Percentiles rank a stretch among this genome's conserved stretches.
phyloP scores from a whole-genome alignment of 2,797 vertebrate species.

The Babyrousa celebensis region DNA sequence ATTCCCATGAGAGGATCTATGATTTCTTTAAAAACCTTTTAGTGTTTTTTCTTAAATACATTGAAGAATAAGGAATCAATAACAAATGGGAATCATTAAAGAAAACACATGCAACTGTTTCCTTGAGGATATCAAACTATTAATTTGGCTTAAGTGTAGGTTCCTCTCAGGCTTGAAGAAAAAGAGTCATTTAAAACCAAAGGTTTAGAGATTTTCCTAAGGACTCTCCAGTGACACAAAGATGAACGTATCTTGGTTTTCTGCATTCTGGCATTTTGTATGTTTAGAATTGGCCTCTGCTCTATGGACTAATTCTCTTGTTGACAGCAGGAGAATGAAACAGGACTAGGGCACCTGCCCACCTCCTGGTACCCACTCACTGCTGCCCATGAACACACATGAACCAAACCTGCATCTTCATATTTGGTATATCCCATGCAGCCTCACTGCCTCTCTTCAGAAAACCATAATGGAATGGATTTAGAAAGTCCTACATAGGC shows the following conservation, averaged over 20 bases:
- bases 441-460: background rate
- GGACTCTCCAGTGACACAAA: background rate
- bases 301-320: background rate
- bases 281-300: background rate
- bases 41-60: background rate
- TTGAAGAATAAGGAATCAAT: background rate
- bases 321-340: background rate
- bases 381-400: fast-evolving
- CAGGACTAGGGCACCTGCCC: background rate
- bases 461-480: too few species aligned
- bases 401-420: background rate
- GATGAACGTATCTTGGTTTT: background rate
- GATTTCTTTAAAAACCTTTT: background rate
- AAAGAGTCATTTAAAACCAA: background rate
- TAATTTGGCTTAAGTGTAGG: background rate
- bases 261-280: background rate
- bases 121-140: background rate
- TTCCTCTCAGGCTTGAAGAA: background rate
- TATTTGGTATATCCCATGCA: background rate
- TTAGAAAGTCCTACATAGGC: background rate
- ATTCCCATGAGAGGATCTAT: background rate
- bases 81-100: background rate
- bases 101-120: background rate
- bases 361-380: too few species aligned
- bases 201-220: background rate